A percentile compares a stretch with the other conserved stretches of the same genome.
Conservation (phyloP, 2,797 vertebrate species). For the Thripadectes ignobilis region DNA sequence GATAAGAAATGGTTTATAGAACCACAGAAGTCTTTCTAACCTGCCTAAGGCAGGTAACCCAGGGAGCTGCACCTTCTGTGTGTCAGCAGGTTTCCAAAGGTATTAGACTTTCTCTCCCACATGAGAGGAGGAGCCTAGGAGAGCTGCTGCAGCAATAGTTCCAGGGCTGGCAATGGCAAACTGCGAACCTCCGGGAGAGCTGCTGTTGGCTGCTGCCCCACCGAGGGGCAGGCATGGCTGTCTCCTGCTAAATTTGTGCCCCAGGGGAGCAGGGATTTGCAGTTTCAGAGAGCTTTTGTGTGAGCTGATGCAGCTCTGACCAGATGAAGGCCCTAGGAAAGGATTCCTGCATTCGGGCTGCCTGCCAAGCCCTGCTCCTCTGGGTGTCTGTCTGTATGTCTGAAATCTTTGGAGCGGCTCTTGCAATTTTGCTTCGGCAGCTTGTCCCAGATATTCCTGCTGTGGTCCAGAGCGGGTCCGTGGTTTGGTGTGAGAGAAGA, state of each 20-base stretch:
- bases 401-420: not conserved
- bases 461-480: not conserved
- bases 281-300: not conserved
- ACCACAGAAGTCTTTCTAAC: not conserved
- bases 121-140: rapidly evolving
- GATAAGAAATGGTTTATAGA: not conserved
- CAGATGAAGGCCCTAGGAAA: not conserved
- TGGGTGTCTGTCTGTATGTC: not conserved
- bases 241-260: not conserved
- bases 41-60: not conserved
- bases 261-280: not conserved
- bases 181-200: not conserved
- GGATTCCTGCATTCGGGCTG: not conserved
- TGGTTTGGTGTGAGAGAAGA: not conserved
- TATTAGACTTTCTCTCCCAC: not conserved
- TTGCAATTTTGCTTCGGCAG: not conserved
- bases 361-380: not conserved
- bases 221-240: not conserved
- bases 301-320: not conserved
- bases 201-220: not conserved
- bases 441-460: not conserved
- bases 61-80: not conserved
- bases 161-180: not conserved
- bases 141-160: not conserved
- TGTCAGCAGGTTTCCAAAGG: not conserved